Percentiles rank a stretch among this genome's conserved stretches.
Evolutionary conservation across 2,113 vertebrate genomes (phyloP).

Genomic region (Turdus rufiventris): DNA sequence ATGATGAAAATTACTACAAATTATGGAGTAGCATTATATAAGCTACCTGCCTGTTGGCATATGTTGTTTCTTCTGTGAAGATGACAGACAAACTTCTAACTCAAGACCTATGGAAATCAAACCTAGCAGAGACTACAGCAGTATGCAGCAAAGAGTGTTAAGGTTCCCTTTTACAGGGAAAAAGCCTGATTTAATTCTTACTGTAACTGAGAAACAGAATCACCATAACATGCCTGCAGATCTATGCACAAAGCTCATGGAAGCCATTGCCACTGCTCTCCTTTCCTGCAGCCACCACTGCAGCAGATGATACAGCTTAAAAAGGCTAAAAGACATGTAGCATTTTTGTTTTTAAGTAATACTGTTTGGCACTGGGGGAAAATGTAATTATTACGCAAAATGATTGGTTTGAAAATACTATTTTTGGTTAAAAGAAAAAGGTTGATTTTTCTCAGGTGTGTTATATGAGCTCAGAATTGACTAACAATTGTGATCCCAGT

Average conservation of each 20-base stretch:
- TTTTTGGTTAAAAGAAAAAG: background rate
- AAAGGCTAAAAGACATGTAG: background rate
- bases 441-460: background rate
- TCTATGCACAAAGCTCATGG: background rate
- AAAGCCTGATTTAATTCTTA: background rate
- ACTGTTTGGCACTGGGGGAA: background rate
- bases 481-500: background rate
- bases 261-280: background rate
- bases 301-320: background rate
- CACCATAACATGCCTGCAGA: background rate
- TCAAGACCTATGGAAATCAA: background rate
- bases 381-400: background rate
- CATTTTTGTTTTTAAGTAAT: background rate
- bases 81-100: background rate
- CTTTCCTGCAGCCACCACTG: background rate
- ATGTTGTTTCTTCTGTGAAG: background rate
- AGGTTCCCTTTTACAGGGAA: background rate
- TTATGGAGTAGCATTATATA: background rate
- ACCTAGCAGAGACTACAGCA: background rate
- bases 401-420: background rate
- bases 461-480: fast-evolving
- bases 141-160: background rate
- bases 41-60: background rate
- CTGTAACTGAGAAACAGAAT: background rate
- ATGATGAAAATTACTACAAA: background rate